phyloP scores from a whole-genome alignment of 1,140 invertebrate genomes.

The Drosophila nigrodunni region DNA sequence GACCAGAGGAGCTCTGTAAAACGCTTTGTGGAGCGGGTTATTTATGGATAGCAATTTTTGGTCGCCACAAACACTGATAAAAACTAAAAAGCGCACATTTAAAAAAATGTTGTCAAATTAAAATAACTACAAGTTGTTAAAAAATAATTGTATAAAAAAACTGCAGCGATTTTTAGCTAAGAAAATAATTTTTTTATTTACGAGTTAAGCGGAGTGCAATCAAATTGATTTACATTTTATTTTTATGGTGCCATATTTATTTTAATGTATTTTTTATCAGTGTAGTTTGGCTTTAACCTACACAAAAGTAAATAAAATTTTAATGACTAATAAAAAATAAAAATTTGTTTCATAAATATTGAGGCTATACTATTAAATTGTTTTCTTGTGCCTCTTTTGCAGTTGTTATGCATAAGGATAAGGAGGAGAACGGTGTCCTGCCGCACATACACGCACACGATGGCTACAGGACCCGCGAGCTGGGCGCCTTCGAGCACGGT shows the following conservation, averaged over 20 bases:
- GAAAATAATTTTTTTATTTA: too few species aligned
- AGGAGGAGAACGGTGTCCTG: constrained; percentile 90
- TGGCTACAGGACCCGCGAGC: constrained; percentile 89
- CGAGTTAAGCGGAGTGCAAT: neutral
- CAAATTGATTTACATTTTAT: constrained; percentile 20
- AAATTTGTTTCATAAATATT: constrained; percentile 55
- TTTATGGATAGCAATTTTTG: constrained; percentile 56
- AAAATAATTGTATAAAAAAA: too few species aligned
- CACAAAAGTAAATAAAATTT: constrained; percentile 58
- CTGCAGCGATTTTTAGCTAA: too few species aligned
- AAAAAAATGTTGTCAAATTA: neutral
- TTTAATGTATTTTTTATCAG: neutral
- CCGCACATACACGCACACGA: constrained; percentile 86
- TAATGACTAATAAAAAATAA: constrained; percentile 75
- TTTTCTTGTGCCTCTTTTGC: constrained; percentile 85
- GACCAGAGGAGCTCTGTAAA: constrained; percentile 39
- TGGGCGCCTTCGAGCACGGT: constrained; percentile 94
- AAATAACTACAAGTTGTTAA: neutral
- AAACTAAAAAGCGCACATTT: neutral
- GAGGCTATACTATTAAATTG: constrained; percentile 23
- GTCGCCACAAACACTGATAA: constrained; percentile 12
- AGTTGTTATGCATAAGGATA: constrained; percentile 97
- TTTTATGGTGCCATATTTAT: neutral
- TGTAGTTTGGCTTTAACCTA: neutral
- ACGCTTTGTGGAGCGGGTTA: constrained; percentile 62